phyloP scores from a whole-genome alignment of 2,113 vertebrate species.

The Hemichromis elongatus region DNA sequence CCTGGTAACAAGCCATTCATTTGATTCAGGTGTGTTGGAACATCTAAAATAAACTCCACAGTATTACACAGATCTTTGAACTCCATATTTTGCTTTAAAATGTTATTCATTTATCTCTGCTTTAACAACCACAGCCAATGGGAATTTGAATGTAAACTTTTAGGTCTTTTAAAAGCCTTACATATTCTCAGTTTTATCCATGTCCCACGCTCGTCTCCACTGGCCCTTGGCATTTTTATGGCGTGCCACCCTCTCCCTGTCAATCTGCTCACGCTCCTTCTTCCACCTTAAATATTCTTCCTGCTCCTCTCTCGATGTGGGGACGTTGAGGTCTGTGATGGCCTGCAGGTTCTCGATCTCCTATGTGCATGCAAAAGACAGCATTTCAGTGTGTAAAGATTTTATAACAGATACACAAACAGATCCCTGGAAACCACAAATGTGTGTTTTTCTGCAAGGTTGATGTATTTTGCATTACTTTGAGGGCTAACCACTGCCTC shows the following conservation, averaged over 20 bases:
- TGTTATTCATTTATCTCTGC: neutral
- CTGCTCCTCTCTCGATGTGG: constrained; percentile 75
- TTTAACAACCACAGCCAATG: neutral
- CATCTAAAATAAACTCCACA: neutral
- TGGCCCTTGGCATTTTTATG: constrained; percentile 93
- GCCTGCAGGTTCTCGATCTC: constrained; percentile 57
- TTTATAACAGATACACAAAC: neutral
- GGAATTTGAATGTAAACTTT: neutral
- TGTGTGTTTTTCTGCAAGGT: neutral
- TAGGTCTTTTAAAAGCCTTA: constrained; percentile 68
- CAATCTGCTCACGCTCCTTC: constrained; percentile 88
- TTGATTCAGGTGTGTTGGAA: neutral
- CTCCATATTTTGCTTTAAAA: neutral
- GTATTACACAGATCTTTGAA: neutral
- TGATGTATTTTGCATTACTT: neutral
- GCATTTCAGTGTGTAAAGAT: neutral
- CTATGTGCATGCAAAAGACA: constrained; percentile 29
- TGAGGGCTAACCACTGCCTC: neutral
- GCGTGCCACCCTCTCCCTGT: constrained; percentile 86
- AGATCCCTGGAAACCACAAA: neutral
- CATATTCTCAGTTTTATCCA: constrained; percentile 89
- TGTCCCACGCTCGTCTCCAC: constrained; percentile 94
- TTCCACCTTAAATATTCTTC: constrained; percentile 89
- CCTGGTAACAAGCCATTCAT: neutral
- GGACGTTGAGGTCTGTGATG: constrained; percentile 67